Percentiles rank a stretch among this genome's conserved stretches.
Conservation (phyloP, 2,888 invertebrate genomes). For the Branchipolynoe longqiensis region DNA sequence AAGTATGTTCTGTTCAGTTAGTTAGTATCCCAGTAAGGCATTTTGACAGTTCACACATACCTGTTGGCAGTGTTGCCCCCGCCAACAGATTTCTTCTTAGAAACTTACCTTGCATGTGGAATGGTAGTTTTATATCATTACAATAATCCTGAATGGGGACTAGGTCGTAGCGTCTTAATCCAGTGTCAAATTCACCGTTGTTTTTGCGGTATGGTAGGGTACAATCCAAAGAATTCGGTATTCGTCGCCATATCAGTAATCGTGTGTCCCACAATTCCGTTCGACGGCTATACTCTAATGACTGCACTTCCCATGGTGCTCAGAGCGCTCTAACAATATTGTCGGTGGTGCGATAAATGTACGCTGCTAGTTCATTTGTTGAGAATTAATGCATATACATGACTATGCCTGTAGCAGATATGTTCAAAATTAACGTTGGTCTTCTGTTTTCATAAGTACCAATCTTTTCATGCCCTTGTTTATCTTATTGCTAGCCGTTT, state of each 20-base stretch:
- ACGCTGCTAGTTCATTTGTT: too few relatives aligned
- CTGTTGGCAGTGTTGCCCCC: slow-evolving; percentile 45
- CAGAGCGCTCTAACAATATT: too few relatives aligned
- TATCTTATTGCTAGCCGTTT: too few relatives aligned
- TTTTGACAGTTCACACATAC: slow-evolving; percentile 39
- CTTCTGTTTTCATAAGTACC: too few relatives aligned
- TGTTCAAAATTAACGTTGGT: too few relatives aligned
- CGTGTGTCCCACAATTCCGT: slow-evolving; percentile 52
- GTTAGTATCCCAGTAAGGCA: background rate
- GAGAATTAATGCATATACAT: too few relatives aligned
- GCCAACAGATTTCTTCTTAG: background rate
- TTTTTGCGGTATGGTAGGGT: background rate
- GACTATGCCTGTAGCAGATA: too few relatives aligned
- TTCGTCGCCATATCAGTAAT: slow-evolving; percentile 56
- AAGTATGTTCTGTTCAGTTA: background rate
- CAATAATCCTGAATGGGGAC: slow-evolving; percentile 1
- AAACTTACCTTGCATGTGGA: slow-evolving; percentile 9
- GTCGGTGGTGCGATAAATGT: too few relatives aligned
- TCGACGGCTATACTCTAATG: too few relatives aligned
- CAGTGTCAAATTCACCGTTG: slow-evolving; percentile 24
- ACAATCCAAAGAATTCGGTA: slow-evolving; percentile 34
- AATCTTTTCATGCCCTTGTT: too few relatives aligned
- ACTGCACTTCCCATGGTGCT: too few relatives aligned
- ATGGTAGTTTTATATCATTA: background rate
- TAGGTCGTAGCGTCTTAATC: background rate